Conservation (phyloP, 2,113 vertebrate species). For the Todiramphus saurophagus region DNA sequence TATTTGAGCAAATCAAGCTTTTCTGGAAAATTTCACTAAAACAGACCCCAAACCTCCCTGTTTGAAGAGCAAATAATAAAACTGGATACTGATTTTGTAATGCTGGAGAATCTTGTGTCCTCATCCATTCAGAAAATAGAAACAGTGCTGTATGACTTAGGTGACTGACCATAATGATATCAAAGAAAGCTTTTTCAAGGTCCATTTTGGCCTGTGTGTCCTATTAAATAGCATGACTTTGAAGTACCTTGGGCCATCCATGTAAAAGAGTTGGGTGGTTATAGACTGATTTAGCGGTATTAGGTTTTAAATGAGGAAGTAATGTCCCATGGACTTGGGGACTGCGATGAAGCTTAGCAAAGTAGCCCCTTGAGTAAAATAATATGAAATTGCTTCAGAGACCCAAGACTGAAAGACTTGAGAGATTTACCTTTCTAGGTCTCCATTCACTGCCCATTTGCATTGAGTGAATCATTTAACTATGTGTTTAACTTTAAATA, state of each 20-base stretch:
- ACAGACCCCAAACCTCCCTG: not conserved
- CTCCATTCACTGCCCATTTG: constrained; percentile 43
- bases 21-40: not conserved
- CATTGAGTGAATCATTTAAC: constrained; percentile 52
- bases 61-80: not conserved
- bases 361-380: constrained; percentile 53
- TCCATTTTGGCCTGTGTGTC: constrained; percentile 30
- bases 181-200: not conserved
- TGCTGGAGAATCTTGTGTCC: not conserved
- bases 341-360: constrained; percentile 50
- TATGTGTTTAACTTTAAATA: constrained; percentile 46
- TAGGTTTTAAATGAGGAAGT: constrained; percentile 58
- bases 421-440: constrained; percentile 56
- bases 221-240: constrained; percentile 54
- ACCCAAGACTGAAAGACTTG: constrained; percentile 36
- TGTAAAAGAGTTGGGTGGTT: constrained; percentile 60
- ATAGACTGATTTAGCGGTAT: constrained; percentile 54
- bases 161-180: not conserved
- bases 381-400: constrained; percentile 54
- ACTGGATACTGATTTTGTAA: not conserved
- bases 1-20: constrained; percentile 11
- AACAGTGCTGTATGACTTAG: not conserved
- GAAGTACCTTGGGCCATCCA: constrained; percentile 37
- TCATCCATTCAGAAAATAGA: constrained; percentile 5
- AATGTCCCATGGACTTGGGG: constrained; percentile 55